Conservation (phyloP, 2,797 vertebrate species). For the Sebastes diploproa region DNA sequence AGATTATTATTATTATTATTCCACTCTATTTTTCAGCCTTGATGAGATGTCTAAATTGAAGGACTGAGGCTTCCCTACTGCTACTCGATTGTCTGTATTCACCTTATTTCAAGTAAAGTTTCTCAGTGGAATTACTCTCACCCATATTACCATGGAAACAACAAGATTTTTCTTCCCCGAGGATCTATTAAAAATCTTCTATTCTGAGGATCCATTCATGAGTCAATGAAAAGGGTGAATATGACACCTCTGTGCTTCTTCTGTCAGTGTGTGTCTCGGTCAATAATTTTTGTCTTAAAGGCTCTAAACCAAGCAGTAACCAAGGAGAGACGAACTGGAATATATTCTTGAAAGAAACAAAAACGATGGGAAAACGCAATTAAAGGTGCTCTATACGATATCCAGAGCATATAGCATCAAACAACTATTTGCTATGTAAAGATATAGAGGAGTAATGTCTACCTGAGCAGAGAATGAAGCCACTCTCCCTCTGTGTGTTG, state of each 20-base stretch:
- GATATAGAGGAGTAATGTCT: too few species aligned
- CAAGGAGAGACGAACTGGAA: neutral
- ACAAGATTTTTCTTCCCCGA: constrained; percentile 42
- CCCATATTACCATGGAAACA: constrained; percentile 83
- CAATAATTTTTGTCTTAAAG: constrained; percentile 36
- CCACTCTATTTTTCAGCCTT: neutral
- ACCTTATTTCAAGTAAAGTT: constrained; percentile 67
- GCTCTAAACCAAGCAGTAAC: neutral
- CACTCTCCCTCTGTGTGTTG: too few species aligned
- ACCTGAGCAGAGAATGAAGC: too few species aligned
- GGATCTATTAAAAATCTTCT: constrained; percentile 69
- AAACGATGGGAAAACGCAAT: too few species aligned
- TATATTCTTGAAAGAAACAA: too few species aligned
- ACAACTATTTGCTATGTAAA: too few species aligned
- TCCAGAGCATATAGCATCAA: too few species aligned
- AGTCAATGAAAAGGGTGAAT: constrained; percentile 58
- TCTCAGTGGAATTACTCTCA: constrained; percentile 44
- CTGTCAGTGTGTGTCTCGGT: constrained; percentile 29
- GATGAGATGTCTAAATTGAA: constrained; percentile 28
- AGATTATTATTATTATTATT: neutral
- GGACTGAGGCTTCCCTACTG: neutral
- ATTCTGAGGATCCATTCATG: constrained; percentile 58
- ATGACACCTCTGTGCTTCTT: constrained; percentile 44
- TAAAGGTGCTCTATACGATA: too few species aligned
- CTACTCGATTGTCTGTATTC: constrained; percentile 34